phyloP scores from a whole-genome alignment of 2,888 invertebrate species.

The Hybos culiciformis region DNA sequence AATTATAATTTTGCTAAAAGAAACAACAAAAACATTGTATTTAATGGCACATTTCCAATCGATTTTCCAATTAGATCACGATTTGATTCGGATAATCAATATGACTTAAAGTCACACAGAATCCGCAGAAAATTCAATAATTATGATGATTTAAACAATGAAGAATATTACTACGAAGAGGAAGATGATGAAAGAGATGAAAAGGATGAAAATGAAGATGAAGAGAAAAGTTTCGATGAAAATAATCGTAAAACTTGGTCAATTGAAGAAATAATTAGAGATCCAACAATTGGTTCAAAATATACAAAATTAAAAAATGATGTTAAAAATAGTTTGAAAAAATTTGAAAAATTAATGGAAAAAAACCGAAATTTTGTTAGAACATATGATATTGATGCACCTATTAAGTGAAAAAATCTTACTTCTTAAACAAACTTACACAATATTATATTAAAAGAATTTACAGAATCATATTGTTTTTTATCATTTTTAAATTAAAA shows the following conservation, averaged over 20 bases:
- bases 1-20: slow-evolving; percentile 1
- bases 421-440: slow-evolving; percentile 10
- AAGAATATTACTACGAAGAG: slow-evolving; percentile 16
- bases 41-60: slow-evolving; percentile 78
- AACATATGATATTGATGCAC: slow-evolving; percentile 44
- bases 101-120: too few relatives aligned
- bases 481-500: too few relatives aligned
- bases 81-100: slow-evolving; percentile 8
- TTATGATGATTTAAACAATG: slow-evolving; percentile 7
- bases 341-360: slow-evolving; percentile 30
- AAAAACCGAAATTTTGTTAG: slow-evolving; percentile 22
- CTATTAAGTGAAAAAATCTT: slow-evolving; percentile 22
- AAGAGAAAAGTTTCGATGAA: slow-evolving; percentile 10
- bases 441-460: neutral
- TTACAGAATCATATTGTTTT: neutral
- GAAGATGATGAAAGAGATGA: slow-evolving; percentile 14
- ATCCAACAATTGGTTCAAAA: slow-evolving; percentile 32
- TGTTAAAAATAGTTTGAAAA: slow-evolving; percentile 29
- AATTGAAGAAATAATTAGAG: slow-evolving; percentile 31
- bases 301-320: slow-evolving; percentile 34
- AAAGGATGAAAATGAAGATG: slow-evolving; percentile 13
- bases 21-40: slow-evolving; percentile 41
- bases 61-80: slow-evolving; percentile 46
- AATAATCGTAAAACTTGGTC: slow-evolving; percentile 29
- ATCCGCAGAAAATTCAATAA: neutral